These are phyloP conservation scores for Drosophila pachea DNA, from an alignment of 1,140 invertebrate genomes.

Conservation along the genomic window DNA sequence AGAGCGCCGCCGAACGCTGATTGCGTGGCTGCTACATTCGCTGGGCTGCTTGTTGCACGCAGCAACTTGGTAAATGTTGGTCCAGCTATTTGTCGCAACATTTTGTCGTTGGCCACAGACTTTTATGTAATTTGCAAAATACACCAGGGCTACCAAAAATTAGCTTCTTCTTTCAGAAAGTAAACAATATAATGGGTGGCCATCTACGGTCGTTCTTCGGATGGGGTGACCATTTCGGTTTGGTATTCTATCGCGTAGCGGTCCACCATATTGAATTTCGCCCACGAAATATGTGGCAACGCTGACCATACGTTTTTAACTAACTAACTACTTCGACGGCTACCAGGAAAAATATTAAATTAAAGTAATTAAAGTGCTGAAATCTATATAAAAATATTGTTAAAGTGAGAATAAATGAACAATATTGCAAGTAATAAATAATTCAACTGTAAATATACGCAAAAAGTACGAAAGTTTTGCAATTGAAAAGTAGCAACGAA, in stretches of 20 bases:
- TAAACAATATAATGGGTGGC: constrained; percentile 41
- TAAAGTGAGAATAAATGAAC: constrained; percentile 68
- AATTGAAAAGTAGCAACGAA: constrained; percentile 37
- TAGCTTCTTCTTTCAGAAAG: constrained; percentile 34
- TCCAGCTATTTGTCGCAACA: constrained; percentile 42
- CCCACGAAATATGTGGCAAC: constrained; percentile 38
- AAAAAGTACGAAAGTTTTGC: constrained; percentile 51
- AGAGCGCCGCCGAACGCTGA: constrained; percentile 42
- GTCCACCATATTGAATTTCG: constrained; percentile 59
- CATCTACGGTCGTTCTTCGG: constrained; percentile 3
- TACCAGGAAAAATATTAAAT: constrained; percentile 60
- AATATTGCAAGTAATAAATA: constrained; percentile 48
- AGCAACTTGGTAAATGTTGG: constrained; percentile 32
- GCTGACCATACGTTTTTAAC: constrained; percentile 37
- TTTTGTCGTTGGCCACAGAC: constrained; percentile 32
- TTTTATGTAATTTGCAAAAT: constrained; percentile 53
- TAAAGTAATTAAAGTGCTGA: constrained; percentile 53
- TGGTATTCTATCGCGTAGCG: constrained; percentile 19
- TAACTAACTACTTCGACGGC: constrained; percentile 42
- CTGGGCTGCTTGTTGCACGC: constrained; percentile 19
- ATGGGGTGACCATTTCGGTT: constrained; percentile 9
- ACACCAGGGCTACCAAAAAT: constrained; percentile 35
- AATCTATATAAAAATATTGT: constrained; percentile 47
- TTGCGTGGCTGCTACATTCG: constrained; percentile 14
- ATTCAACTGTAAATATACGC: constrained; percentile 37